Evolutionary conservation across 2,113 vertebrate species (phyloP), one percentile per base, ranked within the genome.

Genomic region (Aegithalos caudatus): DNA sequence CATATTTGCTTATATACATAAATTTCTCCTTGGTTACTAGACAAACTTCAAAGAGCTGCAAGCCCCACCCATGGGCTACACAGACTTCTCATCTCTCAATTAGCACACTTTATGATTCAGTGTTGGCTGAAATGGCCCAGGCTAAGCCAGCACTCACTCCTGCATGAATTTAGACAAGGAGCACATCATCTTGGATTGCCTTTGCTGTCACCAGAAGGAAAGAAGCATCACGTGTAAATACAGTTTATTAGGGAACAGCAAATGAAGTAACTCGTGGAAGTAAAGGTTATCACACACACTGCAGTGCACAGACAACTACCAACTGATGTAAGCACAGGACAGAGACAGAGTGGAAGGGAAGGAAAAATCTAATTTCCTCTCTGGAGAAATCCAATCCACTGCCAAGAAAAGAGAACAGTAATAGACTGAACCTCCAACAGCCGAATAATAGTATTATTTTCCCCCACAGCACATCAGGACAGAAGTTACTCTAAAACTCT

Each of bases 331-430:
- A 97, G 64, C 60, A 25, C 56, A 79, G n/a, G 83, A 73, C 81
- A 81, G 92, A 74, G 86, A 94, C 72, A 71, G 48, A 92, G 40
- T 72, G 58, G 64, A 93, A 81, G 38, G 58, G 51, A 88, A 93
- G 80, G 72, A 92, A 90, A 92, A 95, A 96, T 82, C 88, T 93
- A 62, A 94, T 94, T 95, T 93, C 71, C 81, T 51, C 61, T 65
- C 82, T 65, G 44, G 40, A 95, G 88, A 97, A 96, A 96, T 94
- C 81, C 90, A 91, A 95, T 95, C 56, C 60, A 14, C 80, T 69
- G 51, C 50, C 67, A 88, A 81, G 51, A 45, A 45, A 69, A 85
- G 37, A 42, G 19, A 92, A 50, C 86, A 82, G 57, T 89, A 95
- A 97, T 79, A 92, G 90, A 96, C 73, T 94, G 66, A 93, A 84